A percentile compares a stretch with the other conserved stretches of the same genome.
Conservation (phyloP, 2,888 invertebrate genomes). For the Lasioglossum lativentre region DNA sequence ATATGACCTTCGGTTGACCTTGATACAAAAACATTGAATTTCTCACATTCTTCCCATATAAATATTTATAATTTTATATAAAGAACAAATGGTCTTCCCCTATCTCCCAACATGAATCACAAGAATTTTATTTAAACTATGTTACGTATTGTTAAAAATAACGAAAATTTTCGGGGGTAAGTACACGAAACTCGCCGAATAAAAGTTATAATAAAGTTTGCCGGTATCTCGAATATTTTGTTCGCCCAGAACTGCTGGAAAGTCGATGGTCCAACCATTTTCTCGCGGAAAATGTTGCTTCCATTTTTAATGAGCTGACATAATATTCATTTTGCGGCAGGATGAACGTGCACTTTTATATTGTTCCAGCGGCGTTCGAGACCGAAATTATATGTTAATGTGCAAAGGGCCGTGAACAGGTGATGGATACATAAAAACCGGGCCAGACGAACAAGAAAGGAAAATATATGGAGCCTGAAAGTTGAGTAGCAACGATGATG, state of each 20-base stretch:
- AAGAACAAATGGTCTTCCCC: too few relatives aligned
- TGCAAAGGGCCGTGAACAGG: conserved; percentile 16
- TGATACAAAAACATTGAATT: too few relatives aligned
- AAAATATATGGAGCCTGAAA: conserved; percentile 35
- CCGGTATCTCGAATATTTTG: neutral
- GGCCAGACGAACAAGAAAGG: conserved; percentile 19
- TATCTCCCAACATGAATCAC: too few relatives aligned
- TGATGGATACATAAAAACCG: conserved; percentile 35
- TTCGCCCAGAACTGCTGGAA: neutral
- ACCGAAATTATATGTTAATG: conserved; percentile 47
- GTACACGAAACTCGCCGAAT: neutral
- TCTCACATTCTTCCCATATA: too few relatives aligned
- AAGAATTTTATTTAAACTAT: too few relatives aligned
- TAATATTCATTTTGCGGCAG: neutral
- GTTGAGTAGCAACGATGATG: conserved; percentile 34
- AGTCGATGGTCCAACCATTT: neutral
- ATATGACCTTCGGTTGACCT: too few relatives aligned
- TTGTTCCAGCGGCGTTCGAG: neutral
- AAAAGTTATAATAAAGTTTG: neutral
- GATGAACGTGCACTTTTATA: neutral
- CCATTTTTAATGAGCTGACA: neutral
- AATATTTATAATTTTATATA: too few relatives aligned
- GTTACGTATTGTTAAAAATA: neutral
- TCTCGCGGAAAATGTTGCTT: neutral
- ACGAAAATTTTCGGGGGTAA: neutral